Conservation (phyloP, 2,888 invertebrate species). For the Pristionchus fissidentatus region DNA sequence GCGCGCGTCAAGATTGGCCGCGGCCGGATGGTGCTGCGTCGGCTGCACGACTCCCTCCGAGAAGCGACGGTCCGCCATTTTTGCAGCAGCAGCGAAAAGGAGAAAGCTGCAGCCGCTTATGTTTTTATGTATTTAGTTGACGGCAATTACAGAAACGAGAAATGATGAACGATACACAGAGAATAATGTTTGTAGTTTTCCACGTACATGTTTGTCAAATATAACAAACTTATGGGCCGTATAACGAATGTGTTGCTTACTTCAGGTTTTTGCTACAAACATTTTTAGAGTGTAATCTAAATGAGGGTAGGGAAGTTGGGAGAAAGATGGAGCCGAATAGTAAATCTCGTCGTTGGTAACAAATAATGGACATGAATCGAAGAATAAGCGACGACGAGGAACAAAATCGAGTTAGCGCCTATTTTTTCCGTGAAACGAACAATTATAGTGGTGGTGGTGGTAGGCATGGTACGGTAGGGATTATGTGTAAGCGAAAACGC, state of each 20-base stretch:
- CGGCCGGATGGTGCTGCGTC: background rate
- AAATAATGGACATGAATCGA: background rate
- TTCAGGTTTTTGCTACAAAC: background rate
- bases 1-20: conserved; percentile 48
- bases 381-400: background rate
- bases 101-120: background rate
- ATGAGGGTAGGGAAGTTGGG: background rate
- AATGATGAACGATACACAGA: background rate
- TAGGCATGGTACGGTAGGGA: background rate
- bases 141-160: background rate
- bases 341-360: background rate
- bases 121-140: background rate
- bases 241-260: no score
- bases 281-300: background rate
- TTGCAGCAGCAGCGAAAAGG: background rate
- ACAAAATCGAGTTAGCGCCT: no score
- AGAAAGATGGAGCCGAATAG: background rate
- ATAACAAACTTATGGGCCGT: no score
- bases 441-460: background rate
- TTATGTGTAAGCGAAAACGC: no score
- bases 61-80: conserved; percentile 57
- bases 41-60: conserved; percentile 57
- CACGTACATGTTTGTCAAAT: no score
- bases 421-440: no score
- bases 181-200: background rate